Evolutionary conservation across 2,797 vertebrate genomes (phyloP), one percentile per base, ranked within the genome.

Genomic region (Sebastiscus albofasciatus): DNA sequence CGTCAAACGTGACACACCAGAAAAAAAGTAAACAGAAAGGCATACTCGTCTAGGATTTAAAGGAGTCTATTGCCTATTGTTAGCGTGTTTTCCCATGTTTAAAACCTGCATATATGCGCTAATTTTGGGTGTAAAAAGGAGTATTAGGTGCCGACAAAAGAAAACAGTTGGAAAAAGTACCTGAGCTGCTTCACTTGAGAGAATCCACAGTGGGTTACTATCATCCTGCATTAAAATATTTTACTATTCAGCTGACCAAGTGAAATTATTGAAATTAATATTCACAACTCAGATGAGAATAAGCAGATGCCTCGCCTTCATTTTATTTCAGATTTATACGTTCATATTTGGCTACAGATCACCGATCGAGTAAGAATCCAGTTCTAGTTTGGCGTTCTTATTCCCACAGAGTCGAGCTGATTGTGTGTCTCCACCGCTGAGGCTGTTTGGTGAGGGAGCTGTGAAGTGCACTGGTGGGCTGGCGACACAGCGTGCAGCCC

Each of bases 381-480:
- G 9, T 18, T 62, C 36, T 9, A 64, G 42, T 36, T 49, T 75
- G 66, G 27, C 14, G 9, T 72, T 20, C 2, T 64, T 52, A 11
- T 79, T 62, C 4, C 27, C 27, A 18, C 52, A 76, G 69, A 54
- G n/a, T 33, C 1, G 1, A 31, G 36, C 24, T 24, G 59, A 56
- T 66, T 56, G 26, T 75, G 56, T 59, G 31, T 27, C 13, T 67
- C 66, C 54, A 36, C 36, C 10, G 0, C 36, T 34, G 22, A 78
- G 34, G 14, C 34, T 86, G 60, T 72, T 46, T 54, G 26, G 22
- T 61, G 58, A 33, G 54, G 39, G 31, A 74, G 72, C 24, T 75
- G 54, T 70, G 64, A 68, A 82, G 71, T 54, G 49, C 72, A 61
- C 52, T 61, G 62, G 70, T 80, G 71, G 70, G 62, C 46, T 49